These are phyloP conservation scores for Hymenopus coronatus DNA, from an alignment of 2,888 invertebrate genomes.

Conservation along the genomic window DNA sequence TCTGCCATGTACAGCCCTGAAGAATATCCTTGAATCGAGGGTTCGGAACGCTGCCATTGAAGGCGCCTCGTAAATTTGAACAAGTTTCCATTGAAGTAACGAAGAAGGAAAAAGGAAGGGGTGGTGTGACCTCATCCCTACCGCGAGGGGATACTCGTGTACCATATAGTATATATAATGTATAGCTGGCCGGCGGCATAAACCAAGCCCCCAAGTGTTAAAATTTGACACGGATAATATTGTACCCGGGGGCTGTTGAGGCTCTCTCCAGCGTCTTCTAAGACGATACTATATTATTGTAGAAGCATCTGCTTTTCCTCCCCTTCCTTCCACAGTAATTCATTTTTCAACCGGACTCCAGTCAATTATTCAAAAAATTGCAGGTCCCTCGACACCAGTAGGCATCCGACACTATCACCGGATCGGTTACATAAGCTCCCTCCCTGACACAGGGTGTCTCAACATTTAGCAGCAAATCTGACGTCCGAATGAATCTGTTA, in stretches of 20 bases:
- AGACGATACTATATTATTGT: conserved; percentile 32
- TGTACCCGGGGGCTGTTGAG: conserved; percentile 14
- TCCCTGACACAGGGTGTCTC: neutral
- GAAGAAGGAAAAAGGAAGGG: conserved; percentile 6
- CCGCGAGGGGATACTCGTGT: neutral
- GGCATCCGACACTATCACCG: neutral
- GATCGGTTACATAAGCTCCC: neutral
- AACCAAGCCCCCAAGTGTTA: conserved; percentile 26
- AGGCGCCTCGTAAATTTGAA: conserved; percentile 29
- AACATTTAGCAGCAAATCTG: neutral
- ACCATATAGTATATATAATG: conserved; percentile 28
- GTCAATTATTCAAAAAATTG: conserved; percentile 55
- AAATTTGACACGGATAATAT: conserved; percentile 34
- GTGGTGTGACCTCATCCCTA: conserved; percentile 9
- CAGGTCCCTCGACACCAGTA: conserved; percentile 45
- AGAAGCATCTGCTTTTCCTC: conserved; percentile 16
- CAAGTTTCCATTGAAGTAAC: conserved; percentile 33
- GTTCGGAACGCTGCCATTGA: neutral
- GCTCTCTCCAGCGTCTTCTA: conserved; percentile 19
- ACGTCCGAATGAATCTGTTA: neutral
- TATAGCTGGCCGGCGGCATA: conserved; percentile 31
- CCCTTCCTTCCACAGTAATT: conserved; percentile 45
- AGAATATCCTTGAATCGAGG: neutral
- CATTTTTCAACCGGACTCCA: conserved; percentile 53
- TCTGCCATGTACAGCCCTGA: neutral